phyloP scores from a whole-genome alignment of 2,888 invertebrate genomes.

The Torymus texanus region DNA sequence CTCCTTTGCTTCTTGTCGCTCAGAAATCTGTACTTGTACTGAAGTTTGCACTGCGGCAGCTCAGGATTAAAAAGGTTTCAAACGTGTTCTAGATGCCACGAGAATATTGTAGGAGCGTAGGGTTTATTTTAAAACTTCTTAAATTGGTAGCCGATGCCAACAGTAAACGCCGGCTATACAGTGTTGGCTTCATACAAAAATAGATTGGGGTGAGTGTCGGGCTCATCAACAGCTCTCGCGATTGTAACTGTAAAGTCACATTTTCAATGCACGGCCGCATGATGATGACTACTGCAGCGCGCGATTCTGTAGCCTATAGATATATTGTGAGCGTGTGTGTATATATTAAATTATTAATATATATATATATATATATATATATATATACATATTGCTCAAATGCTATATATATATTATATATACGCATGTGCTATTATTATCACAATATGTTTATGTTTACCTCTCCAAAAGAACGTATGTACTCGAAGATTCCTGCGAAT shows the following conservation, averaged over 20 bases:
- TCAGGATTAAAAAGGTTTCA: slow-evolving; percentile 61
- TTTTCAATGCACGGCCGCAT: slow-evolving; percentile 25
- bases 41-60: slow-evolving; percentile 9
- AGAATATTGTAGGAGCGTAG: slow-evolving; percentile 56
- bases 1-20: slow-evolving; percentile 20
- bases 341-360: neutral
- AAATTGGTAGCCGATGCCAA: slow-evolving; percentile 57
- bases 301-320: too few species aligned
- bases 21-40: slow-evolving; percentile 35
- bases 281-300: too few species aligned
- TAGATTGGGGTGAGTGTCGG: slow-evolving; percentile 47
- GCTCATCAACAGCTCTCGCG: neutral
- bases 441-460: too few species aligned
- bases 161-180: slow-evolving; percentile 51
- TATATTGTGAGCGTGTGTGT: too few species aligned
- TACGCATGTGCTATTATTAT: too few species aligned
- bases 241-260: slow-evolving; percentile 9
- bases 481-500: too few species aligned
- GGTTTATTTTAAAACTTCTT: slow-evolving; percentile 67
- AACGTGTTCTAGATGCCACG: slow-evolving; percentile 65
- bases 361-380: neutral
- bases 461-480: too few species aligned
- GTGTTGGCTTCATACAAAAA: slow-evolving; percentile 55
- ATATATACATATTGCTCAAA: too few species aligned
- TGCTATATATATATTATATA: neutral